Base-by-base conservation (phyloP, 2,113 vertebrate species). In the Pandion haliaetus region DNA sequence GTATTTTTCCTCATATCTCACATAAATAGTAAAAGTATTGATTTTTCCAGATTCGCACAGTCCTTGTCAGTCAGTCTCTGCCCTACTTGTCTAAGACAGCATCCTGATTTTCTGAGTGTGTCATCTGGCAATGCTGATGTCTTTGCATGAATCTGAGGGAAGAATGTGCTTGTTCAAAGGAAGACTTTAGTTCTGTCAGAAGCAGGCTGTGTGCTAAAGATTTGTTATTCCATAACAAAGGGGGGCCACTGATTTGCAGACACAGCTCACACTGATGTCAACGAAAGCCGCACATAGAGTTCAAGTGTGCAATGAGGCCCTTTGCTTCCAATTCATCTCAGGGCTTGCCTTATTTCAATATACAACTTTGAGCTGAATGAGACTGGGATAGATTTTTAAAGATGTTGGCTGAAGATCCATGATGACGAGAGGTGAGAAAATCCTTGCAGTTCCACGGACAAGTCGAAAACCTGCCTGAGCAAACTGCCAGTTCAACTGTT, bases 381-480 rank as follows among this genome's bases (percentile, higher is more conserved):
- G 65, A 85, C 25, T 3, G 6, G 70, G 77, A 58, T 69, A 42
- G 80, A 91, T 89, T 95, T 96, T 97, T 95, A 94, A 96, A 96
- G 96, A 91, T 69, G 72, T 84, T 96, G 86, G 90, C 96, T 95
- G 50, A 85, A 94, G 83, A 85, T 87, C 61, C 70, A 61, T 0
- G 0, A 71, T 77, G 89, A 92, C 0, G 44, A 93, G 82, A 96
- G 86, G 93, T 94, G 94, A 95, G 86, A 97, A 97, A 97, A 95
- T 95, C 65, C 83, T 95, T 79, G 73, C 86, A 82, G 40, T 69
- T 95, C 86, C 86, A 95, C 5, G 91, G 94, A 95, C 93, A 96
- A 96, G 89, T 93, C 23, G 61, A 97, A 96, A 97, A 95, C 83
- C 91, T 95, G 80, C 72, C 92, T 95, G 86, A 92, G 90, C 86